Conservation (phyloP, 53 echinoderm and acorn worm genomes). For the Zoroaster sp. region DNA sequence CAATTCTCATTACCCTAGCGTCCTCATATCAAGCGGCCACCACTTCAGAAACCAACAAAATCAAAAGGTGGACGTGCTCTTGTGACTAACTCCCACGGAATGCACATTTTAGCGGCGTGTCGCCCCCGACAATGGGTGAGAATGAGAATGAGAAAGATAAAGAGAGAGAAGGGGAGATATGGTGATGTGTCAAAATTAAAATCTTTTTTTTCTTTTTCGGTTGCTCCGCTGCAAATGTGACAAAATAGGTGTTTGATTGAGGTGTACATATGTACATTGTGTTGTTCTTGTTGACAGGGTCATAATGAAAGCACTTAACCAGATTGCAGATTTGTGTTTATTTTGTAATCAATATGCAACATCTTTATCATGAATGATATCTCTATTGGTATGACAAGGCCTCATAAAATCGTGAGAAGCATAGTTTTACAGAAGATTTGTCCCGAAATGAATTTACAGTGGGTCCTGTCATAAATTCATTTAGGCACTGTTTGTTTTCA, state of each 20-base stretch:
- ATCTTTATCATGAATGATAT: background rate
- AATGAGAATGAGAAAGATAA: background rate
- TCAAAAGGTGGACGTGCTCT: background rate
- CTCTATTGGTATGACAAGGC: background rate
- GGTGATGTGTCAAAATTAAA: background rate
- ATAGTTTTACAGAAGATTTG: too few relatives aligned
- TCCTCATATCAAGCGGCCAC: conserved; percentile 3
- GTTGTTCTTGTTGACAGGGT: background rate
- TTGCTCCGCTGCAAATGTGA: background rate
- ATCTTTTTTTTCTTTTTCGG: background rate
- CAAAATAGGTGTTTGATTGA: background rate
- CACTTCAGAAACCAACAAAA: conserved; percentile 1
- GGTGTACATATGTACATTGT: background rate
- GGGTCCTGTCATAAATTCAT: too few relatives aligned
- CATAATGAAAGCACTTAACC: background rate
- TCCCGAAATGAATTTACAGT: too few relatives aligned
- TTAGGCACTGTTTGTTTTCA: too few relatives aligned
- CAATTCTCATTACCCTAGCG: conserved; percentile 32
- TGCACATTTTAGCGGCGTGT: background rate
- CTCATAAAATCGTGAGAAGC: too few relatives aligned
- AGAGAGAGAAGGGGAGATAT: background rate
- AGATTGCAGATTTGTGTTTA: background rate
- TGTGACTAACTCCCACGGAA: conserved; percentile 35
- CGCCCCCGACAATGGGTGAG: background rate
- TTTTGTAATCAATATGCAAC: background rate